Evolutionary conservation across 2,888 invertebrate species (phyloP), one percentile per base, ranked within the genome.

Genomic region (Dromius quadrimaculatus): DNA sequence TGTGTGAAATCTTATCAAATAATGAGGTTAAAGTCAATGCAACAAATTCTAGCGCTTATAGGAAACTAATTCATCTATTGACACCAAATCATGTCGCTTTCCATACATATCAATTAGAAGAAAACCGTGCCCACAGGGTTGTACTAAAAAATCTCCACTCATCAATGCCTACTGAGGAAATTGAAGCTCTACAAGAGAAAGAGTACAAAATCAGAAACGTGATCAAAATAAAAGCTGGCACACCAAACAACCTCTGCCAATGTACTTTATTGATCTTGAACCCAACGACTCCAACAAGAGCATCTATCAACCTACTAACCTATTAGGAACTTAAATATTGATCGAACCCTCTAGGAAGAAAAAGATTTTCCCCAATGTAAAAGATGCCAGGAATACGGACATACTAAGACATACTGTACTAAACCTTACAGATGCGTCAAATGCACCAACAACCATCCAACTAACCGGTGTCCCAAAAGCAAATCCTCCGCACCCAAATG

Each of bases 361-460:
- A 11, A 68, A 36, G 47, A 45, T 9, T 36, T 74, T 73, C 28
- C 43, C 17, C 73, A 73, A 34, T 74, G 75, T 41, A 71, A 17
- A 9, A 47, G 73, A 6, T 76, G 76, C 45, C 77, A 76, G 65
- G 11, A 50, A 43, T 76, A 74, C 20, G 75, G 76, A 0, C 76
- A 77, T 54, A 75, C 76, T 0, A 74, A 73, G 63, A 71, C 61
- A 8, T 76, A 76, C 62, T 75, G 75, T 38, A 72, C 47, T 11
- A 38, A 71, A 57, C 57, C 68, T 8, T 73, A 38, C 17, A 43
- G 38, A 8, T 74, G 73, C 41, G 74, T 74, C 0, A 74, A 74
- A 73, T 76, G 74, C 47, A 71, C 71, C 9, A 43, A 54, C 8
- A 41, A 72, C 11, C 45, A 45, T 17, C 3, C 45, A 45, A 45